Conservation (phyloP, 1,140 invertebrate species). For the Melitaea cinxia region DNA sequence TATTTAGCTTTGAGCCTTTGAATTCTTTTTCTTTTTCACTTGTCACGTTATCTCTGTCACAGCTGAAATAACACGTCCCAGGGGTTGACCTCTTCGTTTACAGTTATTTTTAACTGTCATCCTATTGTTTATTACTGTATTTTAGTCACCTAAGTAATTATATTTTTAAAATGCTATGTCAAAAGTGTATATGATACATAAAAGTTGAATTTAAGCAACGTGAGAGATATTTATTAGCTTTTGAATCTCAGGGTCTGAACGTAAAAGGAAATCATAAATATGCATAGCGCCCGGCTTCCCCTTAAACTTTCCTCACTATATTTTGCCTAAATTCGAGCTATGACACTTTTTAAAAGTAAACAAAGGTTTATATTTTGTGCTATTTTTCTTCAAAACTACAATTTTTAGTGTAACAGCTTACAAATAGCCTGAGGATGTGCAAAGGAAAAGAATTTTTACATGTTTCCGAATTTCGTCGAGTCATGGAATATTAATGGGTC, state of each 20-base stretch:
- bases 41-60: slow-evolving; percentile 26
- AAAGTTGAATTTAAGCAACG: slow-evolving; percentile 5
- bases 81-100: background rate
- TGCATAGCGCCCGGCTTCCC: slow-evolving; percentile 3
- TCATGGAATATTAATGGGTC: too few relatives aligned
- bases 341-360: slow-evolving; percentile 4
- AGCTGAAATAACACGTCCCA: slow-evolving; percentile 23
- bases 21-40: slow-evolving; percentile 22
- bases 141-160: too few relatives aligned
- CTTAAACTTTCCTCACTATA: slow-evolving; percentile 13
- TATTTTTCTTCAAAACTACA: background rate
- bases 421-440: too few relatives aligned
- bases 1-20: slow-evolving; percentile 14
- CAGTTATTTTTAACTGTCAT: background rate
- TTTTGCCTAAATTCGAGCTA: slow-evolving; percentile 5
- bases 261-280: slow-evolving; percentile 12
- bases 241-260: background rate
- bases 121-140: too few relatives aligned
- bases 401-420: too few relatives aligned
- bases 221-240: slow-evolving; percentile 13
- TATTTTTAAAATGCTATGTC: too few relatives aligned
- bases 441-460: too few relatives aligned
- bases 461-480: too few relatives aligned
- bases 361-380: background rate
- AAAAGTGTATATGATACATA: background rate